Base-by-base conservation (phyloP, 1,140 invertebrate genomes). In the Scaptomyza montana region DNA sequence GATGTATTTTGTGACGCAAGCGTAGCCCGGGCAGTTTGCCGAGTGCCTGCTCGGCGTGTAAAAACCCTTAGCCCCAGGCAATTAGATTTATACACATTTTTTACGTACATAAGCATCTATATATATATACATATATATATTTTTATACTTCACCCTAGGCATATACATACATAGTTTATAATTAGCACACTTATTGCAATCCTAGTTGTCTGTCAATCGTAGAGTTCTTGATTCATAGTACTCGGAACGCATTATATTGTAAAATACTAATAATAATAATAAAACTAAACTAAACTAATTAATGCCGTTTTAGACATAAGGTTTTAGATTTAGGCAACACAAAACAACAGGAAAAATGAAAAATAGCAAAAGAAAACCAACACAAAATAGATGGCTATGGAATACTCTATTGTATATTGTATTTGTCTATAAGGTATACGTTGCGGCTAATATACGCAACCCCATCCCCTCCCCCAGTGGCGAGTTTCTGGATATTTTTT, bases 1-100 rank as follows among this genome's bases (percentile, higher is more conserved):
- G 51, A 80, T 90, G 47, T 90, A 84, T 51, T 87, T 90, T 54
- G 87, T 90, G 59, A 90, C 87, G 87, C 87, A 90, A 70, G 87
- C 87, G 87, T 90, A 90, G 87, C 89, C 85, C 55, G 55, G 70
- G 74, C 85, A 84, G 62, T 87, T 71, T 50, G 84, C 84, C 82
- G 82, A 86, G 73, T 86, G 82, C 51, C 78, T 86, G 84, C 78
- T 86, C 64, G 82, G 82, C 75, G 64, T 87, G 65, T 87, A 87
- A 70, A 77, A 16, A 16, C 16, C 0, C 16, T 16, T 16, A 16
- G 16, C 16, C 33, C 45, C 45, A 57, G 33, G 39, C 56, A 60
- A 43, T 33, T 57, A 66, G 30, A 73, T 47, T 16, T 65, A 56
- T 41, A 49, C 30, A 45, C 16, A 47, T 8, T 43, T 13, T 13